A percentile compares a stretch with the other conserved stretches of the same genome.
Conservation (phyloP, 2,113 vertebrate species). For the Nicator chloris region DNA sequence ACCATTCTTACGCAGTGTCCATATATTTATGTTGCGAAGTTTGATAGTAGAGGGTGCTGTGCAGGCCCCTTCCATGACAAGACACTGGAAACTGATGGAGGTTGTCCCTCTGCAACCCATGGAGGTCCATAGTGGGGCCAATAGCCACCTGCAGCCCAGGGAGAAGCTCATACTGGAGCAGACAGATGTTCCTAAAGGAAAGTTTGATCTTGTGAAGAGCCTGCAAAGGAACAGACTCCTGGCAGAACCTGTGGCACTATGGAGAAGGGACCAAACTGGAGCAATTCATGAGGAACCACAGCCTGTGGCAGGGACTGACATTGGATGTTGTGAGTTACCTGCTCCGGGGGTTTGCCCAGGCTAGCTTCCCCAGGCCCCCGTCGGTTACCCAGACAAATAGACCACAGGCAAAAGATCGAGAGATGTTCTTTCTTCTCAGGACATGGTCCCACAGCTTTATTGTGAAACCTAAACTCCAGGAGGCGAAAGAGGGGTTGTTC, state of each 20-base stretch:
- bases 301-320: not conserved
- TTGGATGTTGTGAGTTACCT: too few species aligned
- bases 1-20: fast-evolving
- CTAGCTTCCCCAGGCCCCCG: too few species aligned
- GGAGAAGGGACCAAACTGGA: not conserved
- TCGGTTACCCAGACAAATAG: too few species aligned
- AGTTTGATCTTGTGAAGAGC: not conserved
- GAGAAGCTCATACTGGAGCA: not conserved
- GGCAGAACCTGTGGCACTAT: not conserved
- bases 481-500: too few species aligned
- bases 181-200: not conserved
- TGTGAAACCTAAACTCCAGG: too few species aligned
- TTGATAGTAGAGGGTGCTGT: not conserved
- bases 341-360: too few species aligned
- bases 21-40: not conserved
- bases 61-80: not conserved
- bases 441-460: too few species aligned
- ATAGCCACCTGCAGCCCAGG: not conserved
- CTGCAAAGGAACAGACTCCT: not conserved
- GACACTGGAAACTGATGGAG: not conserved
- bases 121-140: fast-evolving
- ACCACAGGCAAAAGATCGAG: too few species aligned
- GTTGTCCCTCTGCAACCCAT: not conserved
- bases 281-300: not conserved
- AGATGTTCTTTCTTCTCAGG: too few species aligned